These are phyloP conservation scores for Equus przewalskii DNA, from an alignment of 2,113 vertebrate species.

Conservation along the genomic window DNA sequence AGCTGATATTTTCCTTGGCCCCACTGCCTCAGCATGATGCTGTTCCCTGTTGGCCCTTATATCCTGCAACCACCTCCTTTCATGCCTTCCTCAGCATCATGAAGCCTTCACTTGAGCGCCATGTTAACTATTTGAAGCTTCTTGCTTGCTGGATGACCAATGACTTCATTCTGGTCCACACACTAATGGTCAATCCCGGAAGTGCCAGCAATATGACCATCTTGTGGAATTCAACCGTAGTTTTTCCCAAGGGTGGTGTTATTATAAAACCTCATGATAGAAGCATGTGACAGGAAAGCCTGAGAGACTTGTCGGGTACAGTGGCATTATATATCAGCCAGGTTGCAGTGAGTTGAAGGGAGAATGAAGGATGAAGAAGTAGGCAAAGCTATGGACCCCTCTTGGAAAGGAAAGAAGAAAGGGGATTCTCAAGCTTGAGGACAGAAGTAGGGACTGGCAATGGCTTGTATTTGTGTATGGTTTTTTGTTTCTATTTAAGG, in stretches of 20 bases:
- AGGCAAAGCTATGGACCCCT: too few relatives aligned
- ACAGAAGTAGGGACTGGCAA: neutral
- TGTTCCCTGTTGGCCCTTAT: neutral
- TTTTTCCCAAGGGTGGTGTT: neutral
- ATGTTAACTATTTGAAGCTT: neutral
- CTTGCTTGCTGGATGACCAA: neutral
- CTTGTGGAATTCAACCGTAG: neutral
- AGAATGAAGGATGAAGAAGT: neutral
- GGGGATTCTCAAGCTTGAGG: neutral
- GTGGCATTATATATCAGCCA: neutral
- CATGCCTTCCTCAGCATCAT: neutral
- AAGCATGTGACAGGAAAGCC: neutral
- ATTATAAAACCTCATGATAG: neutral
- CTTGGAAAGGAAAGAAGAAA: neutral
- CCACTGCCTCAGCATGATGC: neutral
- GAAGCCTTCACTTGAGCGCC: neutral
- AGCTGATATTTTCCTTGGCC: neutral
- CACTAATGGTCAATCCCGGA: neutral
- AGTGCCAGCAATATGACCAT: neutral
- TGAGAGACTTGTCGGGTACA: rapidly evolving
- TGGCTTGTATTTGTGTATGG: neutral
- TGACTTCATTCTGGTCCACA: neutral
- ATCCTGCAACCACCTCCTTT: neutral
- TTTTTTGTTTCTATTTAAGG: neutral
- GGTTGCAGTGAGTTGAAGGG: neutral